phyloP scores from a whole-genome alignment of 2,113 vertebrate species.

The Labrus mixtus region DNA sequence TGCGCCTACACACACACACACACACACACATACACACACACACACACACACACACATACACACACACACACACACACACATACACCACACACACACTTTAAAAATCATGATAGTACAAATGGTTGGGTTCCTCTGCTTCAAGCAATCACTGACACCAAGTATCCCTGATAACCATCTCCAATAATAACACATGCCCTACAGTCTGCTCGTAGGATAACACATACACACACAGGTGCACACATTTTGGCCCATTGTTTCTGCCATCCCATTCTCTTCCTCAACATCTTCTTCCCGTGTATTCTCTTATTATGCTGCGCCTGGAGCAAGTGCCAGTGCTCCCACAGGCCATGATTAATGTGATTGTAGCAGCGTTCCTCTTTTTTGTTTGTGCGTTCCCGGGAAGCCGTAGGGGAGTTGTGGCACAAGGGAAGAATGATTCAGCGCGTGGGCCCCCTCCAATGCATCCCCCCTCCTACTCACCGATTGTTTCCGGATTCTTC shows the following conservation, averaged over 20 bases:
- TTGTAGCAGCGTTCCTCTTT: constrained; percentile 60
- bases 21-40: constrained; percentile 29
- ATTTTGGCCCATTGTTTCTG: constrained; percentile 44
- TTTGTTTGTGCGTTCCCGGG: constrained; percentile 62
- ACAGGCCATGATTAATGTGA: constrained; percentile 83
- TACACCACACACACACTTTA: constrained; percentile 25
- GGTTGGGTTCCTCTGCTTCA: background rate
- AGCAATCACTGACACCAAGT: constrained; percentile 37
- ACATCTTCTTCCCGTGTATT: constrained; percentile 56
- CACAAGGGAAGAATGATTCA: constrained; percentile 67
- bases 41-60: constrained; percentile 33
- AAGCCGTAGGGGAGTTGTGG: constrained; percentile 69
- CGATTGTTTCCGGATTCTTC: constrained; percentile 73
- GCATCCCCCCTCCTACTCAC: no score
- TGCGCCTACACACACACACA: constrained; percentile 13
- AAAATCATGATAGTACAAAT: constrained; percentile 44
- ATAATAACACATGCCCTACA: constrained; percentile 24
- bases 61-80: constrained; percentile 27
- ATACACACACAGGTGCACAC: constrained; percentile 42
- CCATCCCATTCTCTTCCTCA: constrained; percentile 26
- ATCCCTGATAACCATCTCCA: constrained; percentile 52
- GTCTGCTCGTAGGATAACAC: constrained; percentile 12
- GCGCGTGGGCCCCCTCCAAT: background rate
- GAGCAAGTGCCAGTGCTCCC: constrained; percentile 61
- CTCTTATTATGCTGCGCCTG: constrained; percentile 47